Evolutionary conservation across 1,140 invertebrate species (phyloP), one percentile per base, ranked within the genome.

Genomic region (Drosophila auraria): DNA sequence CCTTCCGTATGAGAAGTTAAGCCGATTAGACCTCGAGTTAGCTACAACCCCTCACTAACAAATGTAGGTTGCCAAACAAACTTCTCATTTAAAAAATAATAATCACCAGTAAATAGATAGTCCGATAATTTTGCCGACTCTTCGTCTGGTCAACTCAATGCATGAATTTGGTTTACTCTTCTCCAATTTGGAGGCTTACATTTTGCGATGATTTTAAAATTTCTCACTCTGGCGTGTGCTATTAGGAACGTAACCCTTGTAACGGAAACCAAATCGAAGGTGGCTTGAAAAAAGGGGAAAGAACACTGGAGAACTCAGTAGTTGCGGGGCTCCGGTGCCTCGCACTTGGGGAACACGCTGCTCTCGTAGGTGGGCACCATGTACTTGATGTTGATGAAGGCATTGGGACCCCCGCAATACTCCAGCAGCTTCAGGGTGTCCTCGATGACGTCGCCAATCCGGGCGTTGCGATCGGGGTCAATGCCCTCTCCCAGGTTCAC

Each of bases 311-410:
- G 20, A 66, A 23, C 14, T 72, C 33, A 47, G 30, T 36, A 47
- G 15, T 68, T 97, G 97, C 74, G 96, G 94, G 82, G 65, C 38
- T 71, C 56, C 1, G 51, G 66, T 4, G 50, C 44, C 20, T 80
- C 78, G 58, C 91, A 92, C 33, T 78, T 82, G 1, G 91, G 91
- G 36, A 90, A 91, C 8, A 98, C 95, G 92, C 97, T 97, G n/a
- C 98, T 98, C 93, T 99, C 98, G 83, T 99, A 99, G 6, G 98
- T 99, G 0, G 98, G 98, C 65, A 99, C 95, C 96, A 99, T 98
- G 92, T 99, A 99, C 94, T 99, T 99, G 81, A 99, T 99, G 93
- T 99, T 98, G 80, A 98, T 98, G 91, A 98, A 99, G 7, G 98
- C 98, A 93, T 99, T 97, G 79, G 97, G 96, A 5, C 98, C 98